These are phyloP conservation scores for Drosophila seclusa DNA, from an alignment of 2,888 invertebrate genomes.

Conservation along the genomic window DNA sequence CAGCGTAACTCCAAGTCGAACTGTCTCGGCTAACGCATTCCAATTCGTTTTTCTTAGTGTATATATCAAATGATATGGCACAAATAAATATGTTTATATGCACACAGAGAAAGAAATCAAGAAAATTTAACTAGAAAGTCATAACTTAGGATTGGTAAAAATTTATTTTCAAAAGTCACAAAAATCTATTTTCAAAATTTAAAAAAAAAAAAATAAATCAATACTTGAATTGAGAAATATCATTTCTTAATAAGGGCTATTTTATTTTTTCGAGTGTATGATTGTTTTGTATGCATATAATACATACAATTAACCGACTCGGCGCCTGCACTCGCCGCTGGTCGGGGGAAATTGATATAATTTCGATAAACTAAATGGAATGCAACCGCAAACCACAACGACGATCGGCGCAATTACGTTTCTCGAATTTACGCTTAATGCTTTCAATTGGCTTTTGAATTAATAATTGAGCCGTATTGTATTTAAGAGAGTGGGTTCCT, in stretches of 20 bases:
- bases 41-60: not conserved
- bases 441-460: conserved; percentile 80
- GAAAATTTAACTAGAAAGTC: not conserved
- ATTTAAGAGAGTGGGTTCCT: conserved; percentile 10
- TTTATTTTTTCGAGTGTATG: not conserved
- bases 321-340: conserved; percentile 25
- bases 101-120: not conserved
- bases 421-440: conserved; percentile 76
- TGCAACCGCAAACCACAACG: conserved; percentile 53
- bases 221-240: no score
- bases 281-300: conserved; percentile 12
- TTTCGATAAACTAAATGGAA: conserved; percentile 74
- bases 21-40: fast-evolving
- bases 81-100: not conserved
- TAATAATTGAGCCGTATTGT: conserved; percentile 74
- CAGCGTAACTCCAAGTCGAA: not conserved
- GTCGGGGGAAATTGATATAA: conserved; percentile 68
- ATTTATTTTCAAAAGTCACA: not conserved
- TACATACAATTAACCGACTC: conserved; percentile 16
- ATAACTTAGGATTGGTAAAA: not conserved
- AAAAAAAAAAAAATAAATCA: not conserved
- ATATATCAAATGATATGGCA: not conserved
- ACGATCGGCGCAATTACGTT: conserved; percentile 64
- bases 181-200: not conserved
- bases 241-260: not conserved